These are phyloP conservation scores for Poecilia wingei DNA, from an alignment of 2,797 vertebrate species.

Conservation along the genomic window DNA sequence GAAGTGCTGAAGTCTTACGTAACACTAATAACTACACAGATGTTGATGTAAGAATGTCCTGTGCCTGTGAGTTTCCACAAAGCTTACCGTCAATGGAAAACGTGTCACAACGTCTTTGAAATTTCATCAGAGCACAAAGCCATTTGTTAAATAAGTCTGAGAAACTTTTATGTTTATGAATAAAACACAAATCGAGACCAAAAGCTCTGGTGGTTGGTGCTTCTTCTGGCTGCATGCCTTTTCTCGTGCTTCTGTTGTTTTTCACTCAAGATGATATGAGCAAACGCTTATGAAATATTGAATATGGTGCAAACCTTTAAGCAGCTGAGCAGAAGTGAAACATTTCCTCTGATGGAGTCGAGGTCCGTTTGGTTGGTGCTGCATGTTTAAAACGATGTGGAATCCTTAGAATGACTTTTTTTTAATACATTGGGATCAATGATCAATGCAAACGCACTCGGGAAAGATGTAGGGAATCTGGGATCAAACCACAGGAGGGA, in stretches of 20 bases:
- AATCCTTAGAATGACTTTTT: neutral
- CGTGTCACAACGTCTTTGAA: neutral
- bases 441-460: neutral
- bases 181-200: constrained; percentile 48
- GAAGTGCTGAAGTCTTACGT: constrained; percentile 2
- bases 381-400: neutral
- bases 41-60: constrained; percentile 11
- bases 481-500: neutral
- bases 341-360: constrained; percentile 30
- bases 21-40: constrained; percentile 16
- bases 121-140: constrained; percentile 28
- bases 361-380: constrained; percentile 43
- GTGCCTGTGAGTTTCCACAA: constrained; percentile 18
- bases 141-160: constrained; percentile 18
- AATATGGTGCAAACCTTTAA: constrained; percentile 1
- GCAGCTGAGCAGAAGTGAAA: constrained; percentile 23
- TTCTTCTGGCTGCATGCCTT: constrained; percentile 19
- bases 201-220: constrained; percentile 23
- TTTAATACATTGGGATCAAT: neutral
- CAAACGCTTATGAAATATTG: constrained; percentile 9
- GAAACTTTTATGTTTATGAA: constrained; percentile 32
- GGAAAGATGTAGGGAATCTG: neutral
- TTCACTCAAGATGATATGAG: neutral
- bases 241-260: neutral
- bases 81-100: constrained; percentile 11